A percentile compares a stretch with the other conserved stretches of the same genome.
These are phyloP conservation scores for Andricus grossulariae DNA, from an alignment of 1,140 invertebrate species.

Conservation along the genomic window DNA sequence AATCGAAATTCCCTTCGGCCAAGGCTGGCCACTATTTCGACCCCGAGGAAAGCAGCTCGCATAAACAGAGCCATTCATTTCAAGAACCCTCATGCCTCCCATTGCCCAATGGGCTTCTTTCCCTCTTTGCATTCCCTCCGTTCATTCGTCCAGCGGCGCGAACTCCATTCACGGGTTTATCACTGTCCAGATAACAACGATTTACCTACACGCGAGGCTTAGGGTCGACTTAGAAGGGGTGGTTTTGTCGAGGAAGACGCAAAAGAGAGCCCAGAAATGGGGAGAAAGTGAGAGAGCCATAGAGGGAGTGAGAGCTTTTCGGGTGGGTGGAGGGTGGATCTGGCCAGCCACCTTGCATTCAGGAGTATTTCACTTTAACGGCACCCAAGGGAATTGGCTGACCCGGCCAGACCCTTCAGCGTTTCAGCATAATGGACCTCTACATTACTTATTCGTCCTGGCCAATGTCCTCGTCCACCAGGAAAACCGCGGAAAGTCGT, in stretches of 20 bases:
- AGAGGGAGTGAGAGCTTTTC: constrained; percentile 44
- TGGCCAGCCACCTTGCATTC: constrained; percentile 73
- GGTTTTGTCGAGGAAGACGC: constrained; percentile 30
- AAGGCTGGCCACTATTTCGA: neutral
- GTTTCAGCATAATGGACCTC: constrained; percentile 75
- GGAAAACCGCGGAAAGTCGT: constrained; percentile 45
- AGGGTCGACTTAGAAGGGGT: constrained; percentile 46
- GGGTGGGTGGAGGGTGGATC: constrained; percentile 49
- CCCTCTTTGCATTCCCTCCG: constrained; percentile 62
- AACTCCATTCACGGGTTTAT: constrained; percentile 76
- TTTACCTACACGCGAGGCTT: constrained; percentile 72
- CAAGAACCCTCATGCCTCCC: constrained; percentile 38
- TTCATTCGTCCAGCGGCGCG: constrained; percentile 63
- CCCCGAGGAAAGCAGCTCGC: constrained; percentile 45
- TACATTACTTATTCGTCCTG: constrained; percentile 75
- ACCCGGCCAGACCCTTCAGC: constrained; percentile 73
- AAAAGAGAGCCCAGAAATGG: constrained; percentile 22
- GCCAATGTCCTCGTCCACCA: constrained; percentile 60
- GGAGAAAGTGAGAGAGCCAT: constrained; percentile 46
- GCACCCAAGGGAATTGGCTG: constrained; percentile 74
- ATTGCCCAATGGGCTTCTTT: constrained; percentile 46
- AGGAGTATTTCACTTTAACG: constrained; percentile 77
- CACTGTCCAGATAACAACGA: constrained; percentile 77
- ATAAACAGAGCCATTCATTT: constrained; percentile 62
- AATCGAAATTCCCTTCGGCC: constrained; percentile 4